A percentile compares a stretch with the other conserved stretches of the same genome.
These are phyloP conservation scores for Buathra laborator DNA, from an alignment of 2,888 invertebrate genomes.

Conservation along the genomic window DNA sequence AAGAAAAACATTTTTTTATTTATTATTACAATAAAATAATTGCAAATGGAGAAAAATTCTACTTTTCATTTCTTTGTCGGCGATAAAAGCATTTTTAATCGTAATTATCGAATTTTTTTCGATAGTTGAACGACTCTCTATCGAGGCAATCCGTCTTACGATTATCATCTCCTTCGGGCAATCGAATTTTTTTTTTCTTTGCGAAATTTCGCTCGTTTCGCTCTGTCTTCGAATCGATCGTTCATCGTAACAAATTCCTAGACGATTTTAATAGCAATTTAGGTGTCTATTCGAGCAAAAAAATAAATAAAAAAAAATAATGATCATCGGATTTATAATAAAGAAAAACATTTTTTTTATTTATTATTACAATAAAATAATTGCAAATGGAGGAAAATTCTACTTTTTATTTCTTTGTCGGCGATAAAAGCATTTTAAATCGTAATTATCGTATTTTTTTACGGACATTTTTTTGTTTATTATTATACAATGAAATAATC, in stretches of 20 bases:
- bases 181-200: not conserved
- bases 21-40: not conserved
- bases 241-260: constrained; percentile 22
- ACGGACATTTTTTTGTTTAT: too few species aligned
- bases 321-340: too few species aligned
- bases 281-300: not conserved
- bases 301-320: not conserved
- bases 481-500: too few species aligned
- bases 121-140: not conserved
- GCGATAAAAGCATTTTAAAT: too few species aligned
- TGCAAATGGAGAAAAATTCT: not conserved
- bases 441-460: too few species aligned
- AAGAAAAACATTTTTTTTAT: not conserved
- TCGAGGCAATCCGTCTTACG: not conserved
- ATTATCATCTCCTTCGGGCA: not conserved
- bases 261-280: not conserved
- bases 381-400: not conserved
- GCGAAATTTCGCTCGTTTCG: constrained; percentile 16
- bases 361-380: not conserved
- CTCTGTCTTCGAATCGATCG: constrained; percentile 24
- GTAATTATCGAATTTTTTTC: too few species aligned
- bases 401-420: not conserved
- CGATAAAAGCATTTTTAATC: too few species aligned
- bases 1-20: not conserved
- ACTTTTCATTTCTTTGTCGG: not conserved